These are phyloP conservation scores for Eumeta japonica DNA, from an alignment of 1,140 invertebrate genomes.

Conservation along the genomic window DNA sequence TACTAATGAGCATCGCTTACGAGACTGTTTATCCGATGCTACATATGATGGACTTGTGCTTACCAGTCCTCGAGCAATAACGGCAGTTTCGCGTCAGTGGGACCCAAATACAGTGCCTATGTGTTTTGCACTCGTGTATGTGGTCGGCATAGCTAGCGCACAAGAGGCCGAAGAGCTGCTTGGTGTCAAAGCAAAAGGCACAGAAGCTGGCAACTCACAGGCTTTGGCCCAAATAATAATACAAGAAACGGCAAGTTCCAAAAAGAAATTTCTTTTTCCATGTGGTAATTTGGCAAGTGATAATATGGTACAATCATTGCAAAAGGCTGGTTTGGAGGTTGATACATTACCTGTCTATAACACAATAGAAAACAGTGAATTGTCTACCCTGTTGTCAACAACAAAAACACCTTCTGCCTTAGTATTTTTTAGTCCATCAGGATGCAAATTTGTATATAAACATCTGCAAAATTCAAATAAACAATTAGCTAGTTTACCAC, in stretches of 20 bases:
- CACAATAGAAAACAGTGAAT: slow-evolving; percentile 51
- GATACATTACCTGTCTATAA: slow-evolving; percentile 58
- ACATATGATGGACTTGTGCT: slow-evolving; percentile 58
- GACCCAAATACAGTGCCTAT: slow-evolving; percentile 36
- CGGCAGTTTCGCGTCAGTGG: slow-evolving; percentile 48
- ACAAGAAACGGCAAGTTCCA: slow-evolving; percentile 31
- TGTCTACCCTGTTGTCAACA: no score
- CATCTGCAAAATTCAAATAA: slow-evolving; percentile 45
- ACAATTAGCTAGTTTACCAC: no score
- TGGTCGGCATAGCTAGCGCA: slow-evolving; percentile 54
- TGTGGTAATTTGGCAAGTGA: slow-evolving; percentile 58
- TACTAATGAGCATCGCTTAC: slow-evolving; percentile 41
- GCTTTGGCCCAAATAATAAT: slow-evolving; percentile 51
- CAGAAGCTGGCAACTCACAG: slow-evolving; percentile 53
- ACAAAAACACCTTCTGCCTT: slow-evolving; percentile 45
- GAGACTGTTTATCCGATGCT: slow-evolving; percentile 35
- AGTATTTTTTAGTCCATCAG: slow-evolving; percentile 60
- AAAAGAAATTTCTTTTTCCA: slow-evolving; percentile 50
- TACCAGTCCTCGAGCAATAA: slow-evolving; percentile 56
- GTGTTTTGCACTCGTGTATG: no score
- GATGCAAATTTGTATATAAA: slow-evolving; percentile 44
- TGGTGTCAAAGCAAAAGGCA: slow-evolving; percentile 52
- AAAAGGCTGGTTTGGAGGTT: slow-evolving; percentile 35
- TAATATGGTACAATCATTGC: slow-evolving; percentile 44
- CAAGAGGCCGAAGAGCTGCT: slow-evolving; percentile 44